These are phyloP conservation scores for Myiothlypis chrysogaster DNA, from an alignment of 2,797 vertebrate species.

Conservation along the genomic window DNA sequence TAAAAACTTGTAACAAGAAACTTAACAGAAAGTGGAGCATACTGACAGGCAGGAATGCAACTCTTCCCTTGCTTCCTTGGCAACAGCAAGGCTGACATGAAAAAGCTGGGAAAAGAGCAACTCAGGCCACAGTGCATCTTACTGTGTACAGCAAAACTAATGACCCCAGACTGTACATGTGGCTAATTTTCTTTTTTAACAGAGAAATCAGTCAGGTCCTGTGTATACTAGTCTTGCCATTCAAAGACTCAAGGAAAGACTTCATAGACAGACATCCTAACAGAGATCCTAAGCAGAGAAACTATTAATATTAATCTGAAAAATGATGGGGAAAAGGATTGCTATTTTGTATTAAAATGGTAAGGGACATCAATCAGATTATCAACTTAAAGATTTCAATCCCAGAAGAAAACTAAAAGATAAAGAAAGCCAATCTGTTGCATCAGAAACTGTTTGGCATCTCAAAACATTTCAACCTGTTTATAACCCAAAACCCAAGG, in stretches of 20 bases:
- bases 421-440: not conserved
- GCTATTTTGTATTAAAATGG: not conserved
- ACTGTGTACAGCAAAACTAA: not conserved
- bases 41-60: not conserved
- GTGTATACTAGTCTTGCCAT: not conserved
- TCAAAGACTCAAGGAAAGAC: not conserved
- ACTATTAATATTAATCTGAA: not conserved
- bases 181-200: not conserved
- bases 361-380: not conserved
- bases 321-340: not conserved
- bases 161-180: accelerated
- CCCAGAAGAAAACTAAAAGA: not conserved
- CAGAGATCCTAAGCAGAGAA: not conserved
- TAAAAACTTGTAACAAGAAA: not conserved
- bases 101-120: constrained; percentile 17
- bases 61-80: not conserved
- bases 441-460: not conserved
- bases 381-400: not conserved
- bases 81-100: not conserved
- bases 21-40: not conserved
- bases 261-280: not conserved
- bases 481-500: not conserved
- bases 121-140: not conserved
- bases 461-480: not conserved
- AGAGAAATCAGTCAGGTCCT: not conserved